These are phyloP conservation scores for Teinopalpus imperialis DNA, from an alignment of 2,888 invertebrate genomes.

Conservation along the genomic window DNA sequence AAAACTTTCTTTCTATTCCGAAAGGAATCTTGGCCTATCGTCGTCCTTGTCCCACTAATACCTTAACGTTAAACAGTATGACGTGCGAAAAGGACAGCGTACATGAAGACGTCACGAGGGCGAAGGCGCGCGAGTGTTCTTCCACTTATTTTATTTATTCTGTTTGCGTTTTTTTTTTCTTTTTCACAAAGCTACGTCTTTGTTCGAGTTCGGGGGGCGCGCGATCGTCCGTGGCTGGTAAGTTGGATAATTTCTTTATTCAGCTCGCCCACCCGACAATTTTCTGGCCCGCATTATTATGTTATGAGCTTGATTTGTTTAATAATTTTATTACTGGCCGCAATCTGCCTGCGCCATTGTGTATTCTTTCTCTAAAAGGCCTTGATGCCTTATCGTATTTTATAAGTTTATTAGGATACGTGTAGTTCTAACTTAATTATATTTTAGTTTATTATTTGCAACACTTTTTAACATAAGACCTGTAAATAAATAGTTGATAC, in stretches of 20 bases:
- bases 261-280: conserved; percentile 74
- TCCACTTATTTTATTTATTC: conserved; percentile 80
- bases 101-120: conserved; percentile 80
- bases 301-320: conserved; percentile 80
- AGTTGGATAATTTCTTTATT: conserved; percentile 81
- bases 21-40: conserved; percentile 48
- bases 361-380: conserved; percentile 37
- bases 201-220: conserved; percentile 67
- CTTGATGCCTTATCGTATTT: conserved; percentile 35
- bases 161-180: conserved; percentile 58
- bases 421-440: too few relatives aligned
- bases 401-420: conserved; percentile 21
- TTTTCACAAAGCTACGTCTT: conserved; percentile 74
- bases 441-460: not conserved
- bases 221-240: conserved; percentile 66
- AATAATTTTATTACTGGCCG: conserved; percentile 79
- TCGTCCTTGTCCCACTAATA: conserved; percentile 53
- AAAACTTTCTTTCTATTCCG: conserved; percentile 76
- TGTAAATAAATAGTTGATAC: too few relatives aligned
- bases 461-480: not conserved
- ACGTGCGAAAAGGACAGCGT: conserved; percentile 62
- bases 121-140: conserved; percentile 77
- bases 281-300: conserved; percentile 77
- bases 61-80: conserved; percentile 38
- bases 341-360: conserved; percentile 53